A percentile compares a stretch with the other conserved stretches of the same genome.
Conservation (phyloP, 2,113 vertebrate species). For the Neoarius graeffei region DNA sequence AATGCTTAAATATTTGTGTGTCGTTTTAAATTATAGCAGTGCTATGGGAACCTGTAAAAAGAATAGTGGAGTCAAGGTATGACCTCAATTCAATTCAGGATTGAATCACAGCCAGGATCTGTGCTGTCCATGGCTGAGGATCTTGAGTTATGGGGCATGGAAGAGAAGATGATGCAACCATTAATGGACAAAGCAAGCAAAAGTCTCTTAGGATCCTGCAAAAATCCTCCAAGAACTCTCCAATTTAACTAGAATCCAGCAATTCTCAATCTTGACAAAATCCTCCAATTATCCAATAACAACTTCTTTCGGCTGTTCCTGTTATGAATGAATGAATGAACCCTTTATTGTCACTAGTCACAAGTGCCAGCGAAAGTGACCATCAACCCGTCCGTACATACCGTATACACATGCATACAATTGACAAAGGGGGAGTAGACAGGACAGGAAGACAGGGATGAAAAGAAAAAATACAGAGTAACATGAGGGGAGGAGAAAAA, state of each 20-base stretch:
- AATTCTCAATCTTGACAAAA: not conserved
- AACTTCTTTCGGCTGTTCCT: too few species aligned
- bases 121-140: not conserved
- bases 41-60: not conserved
- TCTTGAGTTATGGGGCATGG: not conserved
- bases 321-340: too few species aligned
- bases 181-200: not conserved
- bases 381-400: too few species aligned
- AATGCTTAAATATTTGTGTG: not conserved
- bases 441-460: too few species aligned
- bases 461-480: too few species aligned
- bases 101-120: not conserved
- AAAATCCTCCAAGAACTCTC: not conserved
- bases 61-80: not conserved
- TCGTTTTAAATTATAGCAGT: not conserved
- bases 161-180: not conserved
- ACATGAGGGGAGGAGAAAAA: too few species aligned
- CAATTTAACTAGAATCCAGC: not conserved
- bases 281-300: not conserved
- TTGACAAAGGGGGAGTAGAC: too few species aligned
- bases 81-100: not conserved
- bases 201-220: not conserved
- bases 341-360: too few species aligned
- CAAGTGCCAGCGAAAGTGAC: too few species aligned
- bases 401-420: too few species aligned